phyloP scores from a whole-genome alignment of 1,140 invertebrate genomes.

The Rhagoletis zephyria region DNA sequence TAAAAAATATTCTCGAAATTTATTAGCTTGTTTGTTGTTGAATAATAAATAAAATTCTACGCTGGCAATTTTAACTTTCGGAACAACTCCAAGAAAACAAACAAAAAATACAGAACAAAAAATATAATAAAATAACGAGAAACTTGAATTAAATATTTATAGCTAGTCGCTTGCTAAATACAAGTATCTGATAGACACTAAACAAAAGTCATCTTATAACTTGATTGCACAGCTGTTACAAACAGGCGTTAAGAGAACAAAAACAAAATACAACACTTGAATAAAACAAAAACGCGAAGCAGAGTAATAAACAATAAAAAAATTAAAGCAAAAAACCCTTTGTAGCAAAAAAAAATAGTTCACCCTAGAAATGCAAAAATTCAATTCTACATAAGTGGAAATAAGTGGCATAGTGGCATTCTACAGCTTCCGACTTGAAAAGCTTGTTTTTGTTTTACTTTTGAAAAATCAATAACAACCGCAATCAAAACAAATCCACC shows the following conservation, averaged over 20 bases:
- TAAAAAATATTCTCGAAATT: background rate
- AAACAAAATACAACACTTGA: background rate
- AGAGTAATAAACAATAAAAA: background rate
- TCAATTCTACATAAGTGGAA: no score
- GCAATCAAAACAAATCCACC: slow-evolving; percentile 6
- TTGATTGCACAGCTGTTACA: slow-evolving; percentile 15
- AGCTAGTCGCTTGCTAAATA: background rate
- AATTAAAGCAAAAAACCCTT: background rate
- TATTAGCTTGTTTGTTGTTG: background rate
- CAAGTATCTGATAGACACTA: background rate
- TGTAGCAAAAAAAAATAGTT: no score
- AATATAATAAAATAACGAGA: background rate
- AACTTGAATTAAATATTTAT: background rate
- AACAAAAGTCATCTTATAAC: background rate
- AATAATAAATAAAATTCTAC: background rate
- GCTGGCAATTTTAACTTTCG: background rate
- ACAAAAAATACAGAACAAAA: no score
- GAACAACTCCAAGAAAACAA: background rate
- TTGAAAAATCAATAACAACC: slow-evolving; percentile 32
- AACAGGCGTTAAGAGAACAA: background rate
- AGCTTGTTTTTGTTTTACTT: background rate
- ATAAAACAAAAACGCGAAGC: background rate
- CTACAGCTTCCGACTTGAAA: background rate
- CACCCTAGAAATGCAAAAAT: no score
- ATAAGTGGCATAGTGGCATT: no score